Base-by-base conservation (phyloP, 23 tunicate species). In the Trididemnum miniatum region DNA sequence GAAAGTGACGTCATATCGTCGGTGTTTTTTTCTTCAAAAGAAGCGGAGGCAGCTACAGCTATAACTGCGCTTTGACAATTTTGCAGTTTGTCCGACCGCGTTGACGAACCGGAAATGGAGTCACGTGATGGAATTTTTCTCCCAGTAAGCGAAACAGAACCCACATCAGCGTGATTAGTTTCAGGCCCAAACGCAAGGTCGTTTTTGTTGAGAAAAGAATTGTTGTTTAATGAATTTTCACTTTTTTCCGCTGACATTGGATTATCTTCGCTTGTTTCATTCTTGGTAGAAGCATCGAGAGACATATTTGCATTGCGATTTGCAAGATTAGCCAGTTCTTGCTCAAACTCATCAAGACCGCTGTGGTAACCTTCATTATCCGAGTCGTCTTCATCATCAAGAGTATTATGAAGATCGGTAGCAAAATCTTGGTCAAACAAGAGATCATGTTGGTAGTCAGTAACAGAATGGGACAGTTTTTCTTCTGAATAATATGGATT, bases 341-440 rank as follows among this genome's bases (percentile, higher is more conserved):
- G 76, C 39, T 83, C 78, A 40, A 83, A 83, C 5, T 83, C 87
- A 74, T 83, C 74, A 2, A 37, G 49, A 29, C 72, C 34, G 38
- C 87, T 83, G 25, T 83, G 71, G 38, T 83, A 83, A 83, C 49
- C 74, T 0, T 39, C 81, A 31, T 83, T 37, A 9, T 73, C 80
- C 15, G 52, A 34, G 20, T 80, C 57, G 18, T 39, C 77, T 7
- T 71, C 86, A 3, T 82, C 79, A 1, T 81, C 80, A 35, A 9
- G 34, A 62, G 5, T 9, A 24, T 62, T n/a, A 9, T 62, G 23
- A 62, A 44, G 15, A 9, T 44, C 12, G 15, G 54, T 9, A 44
- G 54, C 9, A 44, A 44, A 44, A 12, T 25, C 25, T 9, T 49
- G 12, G 57, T 64, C 71, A 9, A 7, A 29, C 38, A 26, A 5